A percentile compares a stretch with the other conserved stretches of the same genome.
Conservation (phyloP, 2,113 vertebrate genomes). For the Chloebia gouldiae region DNA sequence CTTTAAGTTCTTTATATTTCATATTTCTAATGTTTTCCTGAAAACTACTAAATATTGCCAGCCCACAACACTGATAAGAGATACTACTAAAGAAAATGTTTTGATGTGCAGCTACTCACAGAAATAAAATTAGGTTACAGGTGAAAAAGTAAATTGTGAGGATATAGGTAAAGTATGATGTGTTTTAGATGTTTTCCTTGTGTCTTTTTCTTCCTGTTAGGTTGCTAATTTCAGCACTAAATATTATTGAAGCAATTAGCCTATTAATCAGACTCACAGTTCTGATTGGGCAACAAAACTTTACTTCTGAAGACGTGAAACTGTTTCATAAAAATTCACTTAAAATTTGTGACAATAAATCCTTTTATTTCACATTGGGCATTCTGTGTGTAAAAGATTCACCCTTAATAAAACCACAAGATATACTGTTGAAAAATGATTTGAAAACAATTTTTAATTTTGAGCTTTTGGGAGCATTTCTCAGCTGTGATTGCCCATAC, state of each 20-base stretch:
- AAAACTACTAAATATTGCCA: background rate
- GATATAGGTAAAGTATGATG: background rate
- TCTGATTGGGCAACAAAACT: background rate
- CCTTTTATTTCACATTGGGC: background rate
- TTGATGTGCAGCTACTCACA: background rate
- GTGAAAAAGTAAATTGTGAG: background rate
- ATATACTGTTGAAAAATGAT: background rate
- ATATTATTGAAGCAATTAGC: background rate
- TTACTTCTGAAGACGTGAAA: background rate
- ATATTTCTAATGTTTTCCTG: background rate
- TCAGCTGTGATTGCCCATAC: background rate
- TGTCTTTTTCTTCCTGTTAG: background rate
- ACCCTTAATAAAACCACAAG: background rate
- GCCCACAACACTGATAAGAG: background rate
- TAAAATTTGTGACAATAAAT: background rate
- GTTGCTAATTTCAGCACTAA: background rate
- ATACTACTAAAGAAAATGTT: background rate
- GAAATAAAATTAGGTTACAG: background rate
- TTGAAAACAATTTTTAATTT: background rate
- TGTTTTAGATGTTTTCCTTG: background rate
- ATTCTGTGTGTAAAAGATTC: background rate
- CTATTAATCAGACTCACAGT: background rate
- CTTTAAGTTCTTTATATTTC: background rate
- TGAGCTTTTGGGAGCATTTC: background rate
- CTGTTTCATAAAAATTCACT: background rate